Conservation (phyloP, 1,140 invertebrate species). For the Batillaria attramentaria region DNA sequence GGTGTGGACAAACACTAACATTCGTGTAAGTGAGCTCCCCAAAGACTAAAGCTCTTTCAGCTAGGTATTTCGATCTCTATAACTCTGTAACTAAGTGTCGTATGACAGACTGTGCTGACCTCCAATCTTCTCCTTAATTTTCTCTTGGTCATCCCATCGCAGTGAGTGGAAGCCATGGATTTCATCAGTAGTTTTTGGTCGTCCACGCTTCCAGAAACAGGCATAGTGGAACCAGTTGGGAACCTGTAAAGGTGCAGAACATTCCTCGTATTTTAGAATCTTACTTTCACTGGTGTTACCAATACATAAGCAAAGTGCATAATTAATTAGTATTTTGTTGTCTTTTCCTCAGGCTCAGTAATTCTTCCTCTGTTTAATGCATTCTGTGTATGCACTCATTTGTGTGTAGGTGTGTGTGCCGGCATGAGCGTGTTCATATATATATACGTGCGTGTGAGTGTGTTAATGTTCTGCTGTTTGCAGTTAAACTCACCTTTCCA, state of each 20-base stretch:
- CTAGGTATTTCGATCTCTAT: too few relatives aligned
- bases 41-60: too few relatives aligned
- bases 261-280: constrained; percentile 7
- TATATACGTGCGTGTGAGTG: too few relatives aligned
- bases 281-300: not conserved
- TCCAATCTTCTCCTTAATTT: constrained; percentile 82
- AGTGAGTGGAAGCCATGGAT: constrained; percentile 89
- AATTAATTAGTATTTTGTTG: not conserved
- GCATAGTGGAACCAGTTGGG: constrained; percentile 90
- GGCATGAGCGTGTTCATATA: not conserved
- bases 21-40: too few relatives aligned
- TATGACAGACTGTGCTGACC: too few relatives aligned
- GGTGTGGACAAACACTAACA: too few relatives aligned
- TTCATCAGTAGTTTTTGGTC: constrained; percentile 82
- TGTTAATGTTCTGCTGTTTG: not conserved
- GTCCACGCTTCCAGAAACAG: constrained; percentile 90
- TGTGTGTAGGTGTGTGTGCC: not conserved
- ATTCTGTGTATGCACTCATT: not conserved
- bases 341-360: not conserved
- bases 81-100: not conserved
- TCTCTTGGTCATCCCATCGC: constrained; percentile 89
- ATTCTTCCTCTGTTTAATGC: not conserved
- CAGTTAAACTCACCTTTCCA: constrained; percentile 79
- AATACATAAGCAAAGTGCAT: too few relatives aligned
- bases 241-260: constrained; percentile 64